Percentiles rank a stretch among this genome's conserved stretches.
Conservation (phyloP, 1,140 invertebrate genomes). For the Saxidomus purpurata region DNA sequence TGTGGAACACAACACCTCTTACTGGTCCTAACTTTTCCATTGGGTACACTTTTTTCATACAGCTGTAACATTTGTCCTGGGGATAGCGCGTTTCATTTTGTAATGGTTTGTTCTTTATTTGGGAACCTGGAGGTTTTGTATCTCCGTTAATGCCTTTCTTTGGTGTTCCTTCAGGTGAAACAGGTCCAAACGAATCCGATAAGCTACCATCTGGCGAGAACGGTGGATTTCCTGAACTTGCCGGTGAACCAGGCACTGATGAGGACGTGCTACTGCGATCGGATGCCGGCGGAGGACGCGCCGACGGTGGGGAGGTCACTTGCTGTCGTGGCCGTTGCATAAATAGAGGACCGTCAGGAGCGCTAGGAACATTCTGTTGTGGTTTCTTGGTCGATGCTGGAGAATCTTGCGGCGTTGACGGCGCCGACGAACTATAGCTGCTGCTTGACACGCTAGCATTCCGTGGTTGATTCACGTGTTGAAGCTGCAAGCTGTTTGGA, state of each 20-base stretch:
- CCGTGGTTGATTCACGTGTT: slow-evolving; percentile 41
- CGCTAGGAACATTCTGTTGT: background rate
- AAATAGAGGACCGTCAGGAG: background rate
- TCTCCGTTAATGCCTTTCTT: slow-evolving; percentile 37
- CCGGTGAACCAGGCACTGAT: slow-evolving; percentile 71
- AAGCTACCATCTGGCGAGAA: slow-evolving; percentile 43
- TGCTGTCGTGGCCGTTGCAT: slow-evolving; percentile 47
- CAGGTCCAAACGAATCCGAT: slow-evolving; percentile 37
- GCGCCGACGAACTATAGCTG: slow-evolving; percentile 67
- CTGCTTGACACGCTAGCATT: slow-evolving; percentile 40
- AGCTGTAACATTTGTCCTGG: slow-evolving; percentile 73
- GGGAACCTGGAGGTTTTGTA: slow-evolving; percentile 16
- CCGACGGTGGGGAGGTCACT: slow-evolving; percentile 19
- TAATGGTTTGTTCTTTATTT: slow-evolving; percentile 60
- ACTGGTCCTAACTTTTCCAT: slow-evolving; percentile 74
- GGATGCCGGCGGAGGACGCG: slow-evolving; percentile 50
- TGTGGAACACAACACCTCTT: slow-evolving; percentile 73
- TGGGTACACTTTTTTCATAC: slow-evolving; percentile 75
- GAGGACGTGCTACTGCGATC: slow-evolving; percentile 71
- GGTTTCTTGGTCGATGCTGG: background rate
- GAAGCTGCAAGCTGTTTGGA: slow-evolving; percentile 33
- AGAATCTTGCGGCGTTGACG: slow-evolving; percentile 66
- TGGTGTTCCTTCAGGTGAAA: slow-evolving; percentile 56
- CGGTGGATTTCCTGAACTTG: slow-evolving; percentile 56
- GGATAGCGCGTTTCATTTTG: slow-evolving; percentile 70